Conservation (phyloP, 2,888 invertebrate species). For the Mimachlamys varia region DNA sequence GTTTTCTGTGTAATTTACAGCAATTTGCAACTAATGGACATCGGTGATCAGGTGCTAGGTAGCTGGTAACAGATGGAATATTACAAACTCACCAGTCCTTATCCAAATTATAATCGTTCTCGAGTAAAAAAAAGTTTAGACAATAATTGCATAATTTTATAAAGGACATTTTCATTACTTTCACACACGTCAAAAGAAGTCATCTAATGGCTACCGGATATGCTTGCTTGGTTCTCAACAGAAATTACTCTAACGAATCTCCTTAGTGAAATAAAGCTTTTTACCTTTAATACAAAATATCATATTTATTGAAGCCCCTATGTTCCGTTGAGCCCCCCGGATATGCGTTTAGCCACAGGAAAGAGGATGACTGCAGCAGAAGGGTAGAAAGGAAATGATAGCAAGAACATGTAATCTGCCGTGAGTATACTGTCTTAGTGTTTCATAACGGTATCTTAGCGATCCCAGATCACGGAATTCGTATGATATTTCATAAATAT, state of each 20-base stretch:
- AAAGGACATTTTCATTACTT: neutral
- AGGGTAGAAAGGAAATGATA: neutral
- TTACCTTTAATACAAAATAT: neutral
- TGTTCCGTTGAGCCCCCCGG: neutral
- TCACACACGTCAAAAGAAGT: neutral
- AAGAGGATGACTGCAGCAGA: neutral
- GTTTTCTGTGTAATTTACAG: neutral
- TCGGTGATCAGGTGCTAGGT: neutral
- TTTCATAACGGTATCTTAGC: neutral
- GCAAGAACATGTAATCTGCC: neutral
- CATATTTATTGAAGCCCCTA: neutral
- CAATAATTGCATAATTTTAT: constrained; percentile 17
- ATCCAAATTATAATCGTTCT: neutral
- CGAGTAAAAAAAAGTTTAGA: neutral
- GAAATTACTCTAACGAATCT: neutral
- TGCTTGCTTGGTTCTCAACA: neutral
- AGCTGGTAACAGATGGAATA: neutral
- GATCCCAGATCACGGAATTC: neutral
- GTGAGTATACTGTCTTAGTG: neutral
- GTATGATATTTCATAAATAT: neutral
- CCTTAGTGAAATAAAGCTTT: neutral
- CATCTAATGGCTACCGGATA: neutral
- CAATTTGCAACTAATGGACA: constrained; percentile 6
- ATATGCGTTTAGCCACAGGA: neutral
- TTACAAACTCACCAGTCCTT: neutral